Conservation (phyloP, 2,797 vertebrate species). For the Antrozous pallidus region DNA sequence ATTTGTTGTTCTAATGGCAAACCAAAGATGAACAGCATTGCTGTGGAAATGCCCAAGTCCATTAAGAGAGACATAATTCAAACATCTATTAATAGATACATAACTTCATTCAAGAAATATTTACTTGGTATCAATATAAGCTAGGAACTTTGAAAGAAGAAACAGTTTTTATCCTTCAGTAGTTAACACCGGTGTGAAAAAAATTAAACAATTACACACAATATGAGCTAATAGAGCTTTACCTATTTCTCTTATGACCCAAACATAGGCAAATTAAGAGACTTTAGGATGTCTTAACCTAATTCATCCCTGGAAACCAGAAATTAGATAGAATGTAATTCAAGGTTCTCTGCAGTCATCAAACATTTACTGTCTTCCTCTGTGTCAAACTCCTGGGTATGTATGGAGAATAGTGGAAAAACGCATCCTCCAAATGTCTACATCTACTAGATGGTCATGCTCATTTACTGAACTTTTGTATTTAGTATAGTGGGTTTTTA, state of each 20-base stretch:
- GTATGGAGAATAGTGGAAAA: background rate
- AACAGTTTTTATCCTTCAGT: background rate
- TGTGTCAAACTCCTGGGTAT: background rate
- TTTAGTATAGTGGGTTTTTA: background rate
- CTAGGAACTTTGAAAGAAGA: background rate
- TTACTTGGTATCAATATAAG: background rate
- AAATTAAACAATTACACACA: background rate
- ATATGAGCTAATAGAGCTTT: background rate
- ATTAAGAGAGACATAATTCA: background rate
- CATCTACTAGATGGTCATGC: background rate
- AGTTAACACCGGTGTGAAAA: background rate
- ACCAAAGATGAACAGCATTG: background rate
- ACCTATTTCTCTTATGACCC: background rate
- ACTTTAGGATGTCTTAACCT: background rate
- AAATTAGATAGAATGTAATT: background rate
- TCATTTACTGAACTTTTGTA: background rate
- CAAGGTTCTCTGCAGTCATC: background rate
- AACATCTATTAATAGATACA: background rate
- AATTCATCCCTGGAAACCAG: background rate
- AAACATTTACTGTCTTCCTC: background rate
- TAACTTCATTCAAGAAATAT: background rate
- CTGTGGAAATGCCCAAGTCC: background rate
- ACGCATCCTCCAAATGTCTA: background rate
- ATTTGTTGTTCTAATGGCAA: background rate
- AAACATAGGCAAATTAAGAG: background rate